Conservation (phyloP, 1,140 invertebrate genomes). For the Pantala flavescens region DNA sequence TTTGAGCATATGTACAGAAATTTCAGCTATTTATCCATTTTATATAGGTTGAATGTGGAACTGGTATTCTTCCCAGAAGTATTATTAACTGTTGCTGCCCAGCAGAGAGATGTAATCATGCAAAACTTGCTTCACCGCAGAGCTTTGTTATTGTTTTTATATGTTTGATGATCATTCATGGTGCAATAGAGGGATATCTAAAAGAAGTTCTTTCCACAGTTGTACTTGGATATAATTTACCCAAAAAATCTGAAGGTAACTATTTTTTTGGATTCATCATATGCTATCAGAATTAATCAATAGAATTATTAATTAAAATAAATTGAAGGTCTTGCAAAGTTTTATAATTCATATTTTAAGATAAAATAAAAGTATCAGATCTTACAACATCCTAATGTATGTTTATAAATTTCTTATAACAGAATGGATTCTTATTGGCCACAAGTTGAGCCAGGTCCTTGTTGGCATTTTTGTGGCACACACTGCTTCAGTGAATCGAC, state of each 20-base stretch:
- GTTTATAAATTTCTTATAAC: background rate
- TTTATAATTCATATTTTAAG: no score
- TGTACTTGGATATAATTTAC: background rate
- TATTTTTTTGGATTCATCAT: background rate
- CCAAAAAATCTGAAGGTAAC: background rate
- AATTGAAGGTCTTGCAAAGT: no score
- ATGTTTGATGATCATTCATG: background rate
- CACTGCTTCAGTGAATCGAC: background rate
- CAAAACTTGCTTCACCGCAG: background rate
- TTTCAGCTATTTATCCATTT: background rate
- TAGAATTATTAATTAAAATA: no score
- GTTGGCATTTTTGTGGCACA: background rate
- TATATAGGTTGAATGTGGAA: background rate
- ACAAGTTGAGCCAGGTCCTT: background rate
- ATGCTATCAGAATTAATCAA: no score
- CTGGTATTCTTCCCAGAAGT: background rate
- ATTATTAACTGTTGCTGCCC: background rate
- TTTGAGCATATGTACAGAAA: no score
- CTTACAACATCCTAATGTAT: no score
- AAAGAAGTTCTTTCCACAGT: background rate
- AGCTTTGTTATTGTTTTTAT: background rate
- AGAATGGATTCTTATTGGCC: background rate
- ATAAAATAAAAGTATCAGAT: no score
- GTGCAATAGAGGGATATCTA: background rate
- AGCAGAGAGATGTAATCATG: background rate